Evolutionary conservation across 2,113 vertebrate genomes (phyloP).

Genomic region (Limnothrissa miodon): DNA sequence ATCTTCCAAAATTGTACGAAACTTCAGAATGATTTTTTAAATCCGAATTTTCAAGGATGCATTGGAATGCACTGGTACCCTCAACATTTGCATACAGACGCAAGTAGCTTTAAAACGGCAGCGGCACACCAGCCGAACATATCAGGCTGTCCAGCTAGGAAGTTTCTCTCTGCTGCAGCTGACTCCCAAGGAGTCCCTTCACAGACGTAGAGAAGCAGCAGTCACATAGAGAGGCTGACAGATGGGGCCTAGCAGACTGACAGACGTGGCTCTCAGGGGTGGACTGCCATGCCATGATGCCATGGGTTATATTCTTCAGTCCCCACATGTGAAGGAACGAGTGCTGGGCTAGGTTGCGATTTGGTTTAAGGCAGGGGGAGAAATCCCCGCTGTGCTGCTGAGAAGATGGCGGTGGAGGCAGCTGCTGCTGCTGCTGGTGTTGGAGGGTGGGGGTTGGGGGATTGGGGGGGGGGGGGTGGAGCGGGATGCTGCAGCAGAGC

Average conservation of each 20-base stretch:
- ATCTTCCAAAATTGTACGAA: too few relatives aligned
- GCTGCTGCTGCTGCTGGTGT: not conserved
- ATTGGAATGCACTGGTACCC: too few relatives aligned
- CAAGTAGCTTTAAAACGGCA: too few relatives aligned
- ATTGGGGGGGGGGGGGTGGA: not conserved
- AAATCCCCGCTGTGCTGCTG: conserved; percentile 42
- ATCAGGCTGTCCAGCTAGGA: too few relatives aligned
- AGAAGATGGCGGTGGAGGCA: conserved; percentile 1
- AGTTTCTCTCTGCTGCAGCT: too few relatives aligned
- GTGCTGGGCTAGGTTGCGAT: not conserved
- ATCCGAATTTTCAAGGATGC: too few relatives aligned
- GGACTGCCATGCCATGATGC: not conserved
- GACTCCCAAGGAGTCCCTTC: too few relatives aligned
- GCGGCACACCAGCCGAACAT: too few relatives aligned
- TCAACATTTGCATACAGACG: too few relatives aligned
- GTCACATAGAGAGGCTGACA: too few relatives aligned
- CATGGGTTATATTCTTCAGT: not conserved
- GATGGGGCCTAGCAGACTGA: not conserved
- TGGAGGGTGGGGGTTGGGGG: not conserved
- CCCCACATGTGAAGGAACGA: not conserved
- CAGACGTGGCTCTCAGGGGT: not conserved
- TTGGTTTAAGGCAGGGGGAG: conserved; percentile 17
- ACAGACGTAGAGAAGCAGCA: too few relatives aligned
- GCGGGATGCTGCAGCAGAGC: conserved; percentile 40
- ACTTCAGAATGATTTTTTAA: too few relatives aligned